A percentile compares a stretch with the other conserved stretches of the same genome.
Conservation (phyloP, 2,797 vertebrate species). For the Gobio occitaniae region DNA sequence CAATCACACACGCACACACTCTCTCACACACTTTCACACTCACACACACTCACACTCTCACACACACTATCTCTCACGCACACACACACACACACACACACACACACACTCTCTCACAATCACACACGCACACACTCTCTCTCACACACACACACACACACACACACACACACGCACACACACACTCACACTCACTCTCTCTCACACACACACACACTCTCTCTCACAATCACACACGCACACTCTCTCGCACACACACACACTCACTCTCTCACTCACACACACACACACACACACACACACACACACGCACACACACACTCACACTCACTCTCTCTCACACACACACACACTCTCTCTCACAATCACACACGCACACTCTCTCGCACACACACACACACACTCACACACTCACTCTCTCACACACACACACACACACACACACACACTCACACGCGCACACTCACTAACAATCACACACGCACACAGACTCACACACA, state of each 20-base stretch:
- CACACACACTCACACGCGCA: background rate
- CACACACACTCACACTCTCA: background rate
- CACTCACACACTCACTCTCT: background rate
- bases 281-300: background rate
- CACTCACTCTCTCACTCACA: background rate
- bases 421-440: background rate
- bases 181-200: background rate
- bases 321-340: too few relatives aligned
- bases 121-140: background rate
- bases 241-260: too few relatives aligned
- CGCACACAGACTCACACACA: too few relatives aligned
- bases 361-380: too few relatives aligned
- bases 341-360: background rate
- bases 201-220: background rate
- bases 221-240: background rate
- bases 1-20: background rate
- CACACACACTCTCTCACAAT: background rate
- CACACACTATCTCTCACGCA: background rate
- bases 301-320: background rate
- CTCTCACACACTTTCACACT: too few relatives aligned
- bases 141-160: accelerated
- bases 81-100: background rate
- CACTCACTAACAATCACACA: background rate
- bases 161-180: background rate
- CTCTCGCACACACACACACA: background rate